Evolutionary conservation across 2,113 vertebrate species (phyloP).

Genomic region (Mustelus asterias): DNA sequence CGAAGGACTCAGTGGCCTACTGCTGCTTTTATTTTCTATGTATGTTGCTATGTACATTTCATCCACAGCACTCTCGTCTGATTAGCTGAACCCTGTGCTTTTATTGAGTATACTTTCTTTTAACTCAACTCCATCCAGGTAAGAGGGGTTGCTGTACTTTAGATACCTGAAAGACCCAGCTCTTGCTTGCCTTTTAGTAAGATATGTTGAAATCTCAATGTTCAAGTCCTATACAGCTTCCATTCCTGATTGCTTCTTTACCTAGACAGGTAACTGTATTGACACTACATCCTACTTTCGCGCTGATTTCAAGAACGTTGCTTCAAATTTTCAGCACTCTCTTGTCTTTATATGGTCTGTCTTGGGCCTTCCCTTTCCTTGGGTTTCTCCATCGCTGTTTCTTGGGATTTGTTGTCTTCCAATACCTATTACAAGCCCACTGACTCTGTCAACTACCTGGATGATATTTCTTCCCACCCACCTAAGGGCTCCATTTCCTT

Average conservation of each 20-base stretch:
- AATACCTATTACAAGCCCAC: background rate
- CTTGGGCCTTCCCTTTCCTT: background rate
- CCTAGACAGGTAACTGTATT: background rate
- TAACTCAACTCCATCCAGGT: background rate
- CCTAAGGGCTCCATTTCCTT: background rate
- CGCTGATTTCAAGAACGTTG: background rate
- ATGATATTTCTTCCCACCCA: background rate
- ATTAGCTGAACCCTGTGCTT: background rate
- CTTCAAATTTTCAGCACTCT: background rate
- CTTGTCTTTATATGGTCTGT: background rate
- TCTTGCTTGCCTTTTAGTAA: background rate
- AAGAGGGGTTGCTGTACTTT: background rate
- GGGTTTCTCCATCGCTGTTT: background rate
- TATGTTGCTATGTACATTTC: too few relatives aligned
- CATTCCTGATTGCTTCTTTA: background rate
- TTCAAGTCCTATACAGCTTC: background rate
- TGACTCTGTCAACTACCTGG: background rate
- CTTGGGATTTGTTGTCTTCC: background rate
- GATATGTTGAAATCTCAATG: background rate
- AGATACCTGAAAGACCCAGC: background rate
- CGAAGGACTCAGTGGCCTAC: too few relatives aligned
- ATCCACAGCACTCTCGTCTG: background rate
- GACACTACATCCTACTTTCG: background rate
- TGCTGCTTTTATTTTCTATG: too few relatives aligned
- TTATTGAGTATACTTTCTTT: background rate